phyloP scores from a whole-genome alignment of 92 coral and sea anemone genomes.

The Muricea muricata region DNA sequence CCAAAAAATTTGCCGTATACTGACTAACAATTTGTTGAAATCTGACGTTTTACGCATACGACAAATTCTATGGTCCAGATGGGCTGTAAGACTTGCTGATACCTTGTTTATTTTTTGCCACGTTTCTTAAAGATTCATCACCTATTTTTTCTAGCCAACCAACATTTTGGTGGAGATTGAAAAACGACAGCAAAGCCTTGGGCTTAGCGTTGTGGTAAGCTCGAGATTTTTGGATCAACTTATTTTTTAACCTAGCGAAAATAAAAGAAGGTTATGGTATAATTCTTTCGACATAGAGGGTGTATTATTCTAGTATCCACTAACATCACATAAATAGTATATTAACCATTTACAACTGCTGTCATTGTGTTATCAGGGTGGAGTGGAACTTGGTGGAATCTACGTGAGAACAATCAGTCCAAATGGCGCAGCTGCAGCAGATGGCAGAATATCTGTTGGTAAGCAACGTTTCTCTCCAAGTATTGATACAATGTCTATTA shows the following conservation, averaged over 20 bases:
- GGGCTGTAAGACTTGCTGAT: background rate
- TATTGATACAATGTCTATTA: no score
- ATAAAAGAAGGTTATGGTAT: no score
- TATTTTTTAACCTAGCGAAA: no score
- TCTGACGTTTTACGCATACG: no score
- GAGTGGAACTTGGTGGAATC: slow-evolving; percentile 95
- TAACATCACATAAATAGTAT: background rate
- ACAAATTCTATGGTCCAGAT: no score
- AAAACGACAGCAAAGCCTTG: slow-evolving; percentile 91
- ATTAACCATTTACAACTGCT: background rate
- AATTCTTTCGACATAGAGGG: no score
- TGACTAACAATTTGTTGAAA: no score
- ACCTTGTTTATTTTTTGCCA: no score
- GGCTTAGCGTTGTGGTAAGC: slow-evolving; percentile 98
- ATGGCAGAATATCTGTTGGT: slow-evolving; percentile 81
- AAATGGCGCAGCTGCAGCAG: slow-evolving; percentile 97
- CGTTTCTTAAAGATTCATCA: background rate
- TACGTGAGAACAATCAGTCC: slow-evolving; percentile 94
- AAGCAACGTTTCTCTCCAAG: background rate
- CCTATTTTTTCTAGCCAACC: slow-evolving; percentile 85
- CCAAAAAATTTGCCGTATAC: no score
- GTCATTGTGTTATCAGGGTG: slow-evolving; percentile 68
- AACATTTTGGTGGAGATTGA: slow-evolving; percentile 91
- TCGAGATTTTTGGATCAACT: no score
- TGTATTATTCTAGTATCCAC: no score